phyloP scores from a whole-genome alignment of 2,888 invertebrate genomes.

The Dynastes hyllus region DNA sequence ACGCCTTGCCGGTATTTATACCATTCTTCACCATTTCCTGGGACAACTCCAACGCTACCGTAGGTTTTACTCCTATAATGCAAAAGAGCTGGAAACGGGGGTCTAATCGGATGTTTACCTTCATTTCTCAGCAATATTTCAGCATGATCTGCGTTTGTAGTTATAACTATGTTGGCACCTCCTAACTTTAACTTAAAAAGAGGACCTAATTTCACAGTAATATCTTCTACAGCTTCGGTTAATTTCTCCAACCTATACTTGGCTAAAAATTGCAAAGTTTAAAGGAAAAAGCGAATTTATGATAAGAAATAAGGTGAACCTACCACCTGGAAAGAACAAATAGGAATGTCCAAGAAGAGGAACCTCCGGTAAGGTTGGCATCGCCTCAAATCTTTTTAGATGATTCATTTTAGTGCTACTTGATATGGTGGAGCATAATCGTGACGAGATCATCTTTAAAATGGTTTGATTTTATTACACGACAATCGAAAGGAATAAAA shows the following conservation, averaged over 20 bases:
- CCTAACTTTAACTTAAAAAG: constrained; percentile 71
- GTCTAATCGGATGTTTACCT: constrained; percentile 72
- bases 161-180: constrained; percentile 70
- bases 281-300: too few relatives aligned
- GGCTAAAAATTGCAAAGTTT: constrained; percentile 60
- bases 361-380: constrained; percentile 63
- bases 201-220: constrained; percentile 71
- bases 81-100: constrained; percentile 73
- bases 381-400: constrained; percentile 58
- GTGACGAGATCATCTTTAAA: neutral
- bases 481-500: neutral
- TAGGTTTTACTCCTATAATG: constrained; percentile 69
- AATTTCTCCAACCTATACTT: constrained; percentile 67
- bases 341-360: constrained; percentile 68
- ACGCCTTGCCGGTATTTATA: constrained; percentile 73
- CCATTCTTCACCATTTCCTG: constrained; percentile 77
- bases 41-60: constrained; percentile 73
- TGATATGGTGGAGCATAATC: neutral
- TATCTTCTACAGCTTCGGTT: constrained; percentile 70
- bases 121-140: constrained; percentile 72
- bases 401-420: constrained; percentile 11
- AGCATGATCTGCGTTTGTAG: constrained; percentile 73
- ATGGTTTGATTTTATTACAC: neutral
- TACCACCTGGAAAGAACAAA: constrained; percentile 68
- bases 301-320: constrained; percentile 42